A percentile compares a stretch with the other conserved stretches of the same genome.
These are phyloP conservation scores for Scomberomorus guttatus DNA, from an alignment of 2,797 vertebrate species.

Conservation along the genomic window DNA sequence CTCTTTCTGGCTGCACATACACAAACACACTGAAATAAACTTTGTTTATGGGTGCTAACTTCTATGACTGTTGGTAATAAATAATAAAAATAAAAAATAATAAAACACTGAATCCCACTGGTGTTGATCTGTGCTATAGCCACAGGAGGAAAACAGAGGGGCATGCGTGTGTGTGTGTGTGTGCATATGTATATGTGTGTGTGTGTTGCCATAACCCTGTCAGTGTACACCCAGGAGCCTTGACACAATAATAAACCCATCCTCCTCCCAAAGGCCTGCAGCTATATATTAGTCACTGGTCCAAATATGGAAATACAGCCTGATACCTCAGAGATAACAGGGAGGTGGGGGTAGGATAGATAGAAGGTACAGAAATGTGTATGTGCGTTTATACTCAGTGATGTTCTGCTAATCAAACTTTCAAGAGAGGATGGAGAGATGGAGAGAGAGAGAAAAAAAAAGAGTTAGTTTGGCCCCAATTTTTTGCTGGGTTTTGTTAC, in stretches of 20 bases:
- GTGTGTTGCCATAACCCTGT: constrained; percentile 55
- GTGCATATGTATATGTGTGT: not conserved
- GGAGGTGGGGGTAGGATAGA: not conserved
- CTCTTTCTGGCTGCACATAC: not conserved
- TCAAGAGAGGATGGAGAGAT: constrained; percentile 17
- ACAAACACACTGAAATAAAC: constrained; percentile 22
- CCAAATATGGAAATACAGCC: constrained; percentile 64
- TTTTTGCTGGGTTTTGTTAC: not conserved
- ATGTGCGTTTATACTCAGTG: constrained; percentile 4
- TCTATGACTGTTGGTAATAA: constrained; percentile 33
- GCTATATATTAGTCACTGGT: constrained; percentile 59
- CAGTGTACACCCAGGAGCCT: constrained; percentile 45
- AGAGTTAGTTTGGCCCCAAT: not conserved
- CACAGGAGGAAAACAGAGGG: constrained; percentile 43
- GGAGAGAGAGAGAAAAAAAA: not conserved
- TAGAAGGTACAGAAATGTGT: not conserved
- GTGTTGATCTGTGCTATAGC: constrained; percentile 47
- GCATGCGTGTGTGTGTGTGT: not conserved
- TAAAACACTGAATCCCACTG: constrained; percentile 36
- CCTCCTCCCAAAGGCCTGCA: constrained; percentile 47
- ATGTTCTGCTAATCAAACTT: constrained; percentile 53
- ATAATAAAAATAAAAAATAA: constrained; percentile 37
- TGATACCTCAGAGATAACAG: constrained; percentile 46
- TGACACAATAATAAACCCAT: constrained; percentile 66
- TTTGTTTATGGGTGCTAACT: constrained; percentile 37